These are phyloP conservation scores for Corythaeola cristata DNA, from an alignment of 2,113 vertebrate species.

Conservation along the genomic window DNA sequence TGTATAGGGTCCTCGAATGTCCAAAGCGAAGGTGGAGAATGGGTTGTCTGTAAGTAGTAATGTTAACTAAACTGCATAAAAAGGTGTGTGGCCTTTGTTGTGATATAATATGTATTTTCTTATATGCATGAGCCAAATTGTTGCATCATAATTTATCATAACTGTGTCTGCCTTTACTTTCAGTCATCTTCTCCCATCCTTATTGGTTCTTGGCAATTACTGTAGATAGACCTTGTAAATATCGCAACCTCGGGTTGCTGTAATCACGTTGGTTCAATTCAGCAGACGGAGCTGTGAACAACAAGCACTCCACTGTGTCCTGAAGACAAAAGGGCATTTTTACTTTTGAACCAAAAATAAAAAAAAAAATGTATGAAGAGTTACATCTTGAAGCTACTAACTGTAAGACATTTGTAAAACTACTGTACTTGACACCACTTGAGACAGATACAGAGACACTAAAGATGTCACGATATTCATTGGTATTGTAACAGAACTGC, in stretches of 20 bases:
- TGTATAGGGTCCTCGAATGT: constrained; percentile 69
- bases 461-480: constrained; percentile 80
- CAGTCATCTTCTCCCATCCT: constrained; percentile 73
- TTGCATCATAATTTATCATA: constrained; percentile 80
- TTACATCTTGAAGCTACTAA: constrained; percentile 78
- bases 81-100: constrained; percentile 84
- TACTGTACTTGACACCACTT: constrained; percentile 83
- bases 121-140: constrained; percentile 84
- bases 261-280: constrained; percentile 72
- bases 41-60: constrained; percentile 81
- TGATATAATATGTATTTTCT: constrained; percentile 85
- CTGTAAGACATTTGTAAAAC: constrained; percentile 76
- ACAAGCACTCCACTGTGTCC: constrained; percentile 72
- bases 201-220: constrained; percentile 76
- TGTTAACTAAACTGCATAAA: constrained; percentile 79
- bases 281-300: constrained; percentile 66
- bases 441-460: constrained; percentile 77
- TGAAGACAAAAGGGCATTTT: constrained; percentile 75
- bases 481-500: constrained; percentile 86
- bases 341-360: constrained; percentile 80
- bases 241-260: constrained; percentile 73
- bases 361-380: constrained; percentile 39
- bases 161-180: constrained; percentile 78
- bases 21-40: constrained; percentile 73
- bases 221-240: constrained; percentile 85